Percentiles rank a stretch among this genome's conserved stretches.
These are phyloP conservation scores for Pollenia labialis DNA, from an alignment of 2,888 invertebrate species.

Conservation along the genomic window DNA sequence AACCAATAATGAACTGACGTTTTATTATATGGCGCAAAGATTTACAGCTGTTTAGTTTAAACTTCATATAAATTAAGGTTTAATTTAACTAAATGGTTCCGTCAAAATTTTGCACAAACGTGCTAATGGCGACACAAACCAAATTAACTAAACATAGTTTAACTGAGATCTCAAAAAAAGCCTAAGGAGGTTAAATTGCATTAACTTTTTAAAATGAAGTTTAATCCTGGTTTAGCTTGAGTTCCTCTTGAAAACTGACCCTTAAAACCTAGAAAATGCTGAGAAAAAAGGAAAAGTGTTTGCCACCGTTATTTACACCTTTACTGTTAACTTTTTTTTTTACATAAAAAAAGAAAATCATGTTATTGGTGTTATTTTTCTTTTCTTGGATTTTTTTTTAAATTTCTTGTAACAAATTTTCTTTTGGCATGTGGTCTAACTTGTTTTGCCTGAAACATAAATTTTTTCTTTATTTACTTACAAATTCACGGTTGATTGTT, in stretches of 20 bases:
- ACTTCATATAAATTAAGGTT: too few species aligned
- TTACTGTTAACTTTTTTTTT: constrained; percentile 45
- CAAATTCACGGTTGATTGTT: constrained; percentile 65
- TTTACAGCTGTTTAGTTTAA: too few species aligned
- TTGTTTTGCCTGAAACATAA: constrained; percentile 76
- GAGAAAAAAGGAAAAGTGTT: constrained; percentile 80
- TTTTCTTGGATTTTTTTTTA: constrained; percentile 62
- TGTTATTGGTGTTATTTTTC: constrained; percentile 60
- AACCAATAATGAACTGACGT: too few species aligned
- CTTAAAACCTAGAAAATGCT: background rate
- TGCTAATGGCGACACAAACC: too few species aligned
- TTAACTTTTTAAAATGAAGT: too few species aligned
- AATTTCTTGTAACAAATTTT: constrained; percentile 64
- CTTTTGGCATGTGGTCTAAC: constrained; percentile 81
- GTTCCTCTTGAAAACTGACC: background rate
- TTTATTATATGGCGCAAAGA: too few species aligned
- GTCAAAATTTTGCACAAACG: too few species aligned
- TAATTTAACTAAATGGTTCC: too few species aligned
- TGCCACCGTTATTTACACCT: constrained; percentile 65
- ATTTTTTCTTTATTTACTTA: constrained; percentile 21
- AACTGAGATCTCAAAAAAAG: too few species aligned
- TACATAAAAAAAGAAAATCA: constrained; percentile 26
- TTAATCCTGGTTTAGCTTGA: too few species aligned
- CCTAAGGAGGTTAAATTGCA: too few species aligned
- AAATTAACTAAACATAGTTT: too few species aligned